Conservation (phyloP, 2,888 invertebrate genomes). For the Hymenopus coronatus region DNA sequence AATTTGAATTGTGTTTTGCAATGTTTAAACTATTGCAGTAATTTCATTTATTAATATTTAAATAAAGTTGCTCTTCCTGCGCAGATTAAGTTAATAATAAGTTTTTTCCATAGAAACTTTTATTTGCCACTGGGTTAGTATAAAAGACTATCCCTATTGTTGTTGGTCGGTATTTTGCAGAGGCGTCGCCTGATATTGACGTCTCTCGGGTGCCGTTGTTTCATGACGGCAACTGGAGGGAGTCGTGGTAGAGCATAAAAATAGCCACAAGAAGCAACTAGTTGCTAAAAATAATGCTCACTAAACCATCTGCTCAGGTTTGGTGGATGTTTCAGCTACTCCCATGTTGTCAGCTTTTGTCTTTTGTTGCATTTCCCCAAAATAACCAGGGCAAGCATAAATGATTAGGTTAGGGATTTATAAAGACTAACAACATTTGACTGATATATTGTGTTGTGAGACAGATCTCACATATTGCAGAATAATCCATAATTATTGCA, state of each 20-base stretch:
- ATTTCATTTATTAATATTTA: not conserved
- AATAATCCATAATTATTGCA: not conserved
- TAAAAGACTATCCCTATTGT: not conserved
- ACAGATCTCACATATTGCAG: too few species aligned
- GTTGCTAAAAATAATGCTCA: constrained; percentile 23
- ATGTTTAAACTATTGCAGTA: not conserved
- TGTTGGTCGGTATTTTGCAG: constrained; percentile 30
- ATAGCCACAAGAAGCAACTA: constrained; percentile 8
- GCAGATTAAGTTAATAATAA: not conserved
- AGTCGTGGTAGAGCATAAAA: constrained; percentile 33
- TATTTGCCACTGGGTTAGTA: not conserved
- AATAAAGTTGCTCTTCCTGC: not conserved
- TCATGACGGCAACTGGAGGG: constrained; percentile 37
- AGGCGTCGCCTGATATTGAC: constrained; percentile 35
- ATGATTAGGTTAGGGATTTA: not conserved
- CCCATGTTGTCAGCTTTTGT: constrained; percentile 5
- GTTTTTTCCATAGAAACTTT: not conserved
- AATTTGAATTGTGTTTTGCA: not conserved
- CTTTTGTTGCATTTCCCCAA: not conserved
- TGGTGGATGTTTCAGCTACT: constrained; percentile 16
- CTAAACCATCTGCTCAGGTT: constrained; percentile 26
- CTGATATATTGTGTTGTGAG: not conserved
- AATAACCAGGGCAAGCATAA: not conserved
- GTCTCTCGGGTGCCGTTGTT: constrained; percentile 36
- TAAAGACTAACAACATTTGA: not conserved